These are phyloP conservation scores for Heteronetta atricapilla DNA, from an alignment of 2,113 vertebrate genomes.

Conservation along the genomic window DNA sequence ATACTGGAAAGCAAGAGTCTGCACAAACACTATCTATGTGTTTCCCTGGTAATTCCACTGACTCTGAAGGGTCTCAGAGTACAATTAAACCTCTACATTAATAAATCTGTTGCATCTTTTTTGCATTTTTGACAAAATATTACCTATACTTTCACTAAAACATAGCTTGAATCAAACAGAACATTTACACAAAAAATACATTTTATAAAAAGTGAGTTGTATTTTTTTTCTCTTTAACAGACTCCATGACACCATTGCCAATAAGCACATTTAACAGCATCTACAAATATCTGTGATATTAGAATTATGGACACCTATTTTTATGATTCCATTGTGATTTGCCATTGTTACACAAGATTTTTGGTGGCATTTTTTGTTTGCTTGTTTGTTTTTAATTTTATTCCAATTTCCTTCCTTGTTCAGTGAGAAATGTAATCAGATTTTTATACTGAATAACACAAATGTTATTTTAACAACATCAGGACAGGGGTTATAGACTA, in stretches of 20 bases:
- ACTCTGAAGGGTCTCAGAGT: not conserved
- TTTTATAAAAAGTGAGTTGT: not conserved
- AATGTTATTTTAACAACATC: not conserved
- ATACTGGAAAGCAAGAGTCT: not conserved
- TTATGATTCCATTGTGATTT: not conserved
- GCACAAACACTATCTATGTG: not conserved
- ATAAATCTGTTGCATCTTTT: not conserved
- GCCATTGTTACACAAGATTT: not conserved
- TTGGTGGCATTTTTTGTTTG: not conserved
- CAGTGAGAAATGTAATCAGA: not conserved
- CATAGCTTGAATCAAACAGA: not conserved
- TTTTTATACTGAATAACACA: not conserved
- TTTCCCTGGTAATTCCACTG: not conserved
- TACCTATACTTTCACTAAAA: not conserved
- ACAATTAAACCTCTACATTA: not conserved
- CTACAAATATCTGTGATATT: not conserved
- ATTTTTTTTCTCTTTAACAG: not conserved
- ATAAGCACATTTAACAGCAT: not conserved
- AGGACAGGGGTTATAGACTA: not conserved
- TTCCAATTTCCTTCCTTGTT: not conserved
- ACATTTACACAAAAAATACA: not conserved
- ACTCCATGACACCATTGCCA: not conserved
- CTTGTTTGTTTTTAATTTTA: not conserved
- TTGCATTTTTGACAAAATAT: not conserved
- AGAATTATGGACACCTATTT: accelerated